Percentiles rank a stretch among this genome's conserved stretches.
phyloP scores from a whole-genome alignment of 2,113 vertebrate species.

The human (Homo sapiens) region DNA sequence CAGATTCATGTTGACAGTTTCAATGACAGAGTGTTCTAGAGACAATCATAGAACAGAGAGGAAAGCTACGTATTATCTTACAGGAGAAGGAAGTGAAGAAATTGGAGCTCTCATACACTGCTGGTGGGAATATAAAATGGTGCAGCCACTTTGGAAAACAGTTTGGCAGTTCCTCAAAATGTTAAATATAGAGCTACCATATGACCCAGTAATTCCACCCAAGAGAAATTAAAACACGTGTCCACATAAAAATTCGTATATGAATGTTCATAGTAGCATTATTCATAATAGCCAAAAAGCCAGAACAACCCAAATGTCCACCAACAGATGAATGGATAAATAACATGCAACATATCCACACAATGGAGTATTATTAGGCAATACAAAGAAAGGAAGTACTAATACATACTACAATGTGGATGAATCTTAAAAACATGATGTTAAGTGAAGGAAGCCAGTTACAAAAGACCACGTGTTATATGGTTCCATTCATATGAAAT shows the following conservation, averaged over 20 bases:
- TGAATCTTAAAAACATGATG: neutral
- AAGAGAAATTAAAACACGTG: neutral
- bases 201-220: neutral
- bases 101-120: neutral
- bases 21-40: neutral
- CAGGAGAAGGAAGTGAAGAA: slow-evolving; percentile 41
- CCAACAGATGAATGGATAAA: neutral
- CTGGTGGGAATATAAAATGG: neutral
- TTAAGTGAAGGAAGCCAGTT: neutral
- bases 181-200: neutral
- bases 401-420: neutral
- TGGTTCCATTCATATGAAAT: neutral
- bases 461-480: neutral
- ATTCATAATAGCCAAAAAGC: neutral
- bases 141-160: neutral
- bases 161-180: neutral
- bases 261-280: neutral
- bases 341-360: neutral
- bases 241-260: neutral
- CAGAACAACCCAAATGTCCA: neutral
- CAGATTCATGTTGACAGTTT: neutral
- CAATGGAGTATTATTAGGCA: neutral
- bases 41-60: neutral
- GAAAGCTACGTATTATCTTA: slow-evolving; percentile 26
- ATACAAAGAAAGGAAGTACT: neutral